phyloP scores from a whole-genome alignment of 2,888 invertebrate species.

The Drosophila peninsularis region DNA sequence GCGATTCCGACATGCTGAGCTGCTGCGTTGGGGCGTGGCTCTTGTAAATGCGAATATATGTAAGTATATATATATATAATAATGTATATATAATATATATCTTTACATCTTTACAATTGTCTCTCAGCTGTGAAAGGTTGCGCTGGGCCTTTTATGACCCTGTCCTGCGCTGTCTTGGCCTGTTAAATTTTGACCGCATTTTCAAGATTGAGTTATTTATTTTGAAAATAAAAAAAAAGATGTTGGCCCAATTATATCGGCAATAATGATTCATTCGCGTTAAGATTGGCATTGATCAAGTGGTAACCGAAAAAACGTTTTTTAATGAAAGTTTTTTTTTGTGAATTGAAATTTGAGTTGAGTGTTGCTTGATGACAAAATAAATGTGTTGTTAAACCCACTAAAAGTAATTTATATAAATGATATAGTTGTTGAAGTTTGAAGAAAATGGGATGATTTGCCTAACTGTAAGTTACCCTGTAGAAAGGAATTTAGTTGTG shows the following conservation, averaged over 20 bases:
- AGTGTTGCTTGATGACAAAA: background rate
- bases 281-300: background rate
- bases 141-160: slow-evolving; percentile 18
- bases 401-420: background rate
- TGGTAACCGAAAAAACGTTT: background rate
- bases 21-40: slow-evolving; percentile 21
- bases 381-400: background rate
- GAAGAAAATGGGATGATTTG: background rate
- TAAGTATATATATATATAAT: background rate
- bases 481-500: background rate
- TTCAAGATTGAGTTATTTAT: slow-evolving; percentile 32
- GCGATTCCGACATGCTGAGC: slow-evolving; percentile 4
- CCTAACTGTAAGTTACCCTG: background rate
- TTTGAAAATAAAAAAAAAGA: background rate
- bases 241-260: slow-evolving; percentile 7
- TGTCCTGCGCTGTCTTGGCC: slow-evolving; percentile 1
- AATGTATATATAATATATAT: background rate
- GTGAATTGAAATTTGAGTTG: background rate
- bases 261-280: slow-evolving; percentile 9
- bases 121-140: slow-evolving; percentile 58
- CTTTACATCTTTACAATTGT: background rate
- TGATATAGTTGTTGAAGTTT: background rate
- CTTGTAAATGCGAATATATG: slow-evolving; percentile 3
- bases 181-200: slow-evolving; percentile 12
- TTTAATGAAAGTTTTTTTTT: slow-evolving; percentile 14